Evolutionary conservation across 2,888 invertebrate species (phyloP).

Genomic region (Monoplex corrugatus): DNA sequence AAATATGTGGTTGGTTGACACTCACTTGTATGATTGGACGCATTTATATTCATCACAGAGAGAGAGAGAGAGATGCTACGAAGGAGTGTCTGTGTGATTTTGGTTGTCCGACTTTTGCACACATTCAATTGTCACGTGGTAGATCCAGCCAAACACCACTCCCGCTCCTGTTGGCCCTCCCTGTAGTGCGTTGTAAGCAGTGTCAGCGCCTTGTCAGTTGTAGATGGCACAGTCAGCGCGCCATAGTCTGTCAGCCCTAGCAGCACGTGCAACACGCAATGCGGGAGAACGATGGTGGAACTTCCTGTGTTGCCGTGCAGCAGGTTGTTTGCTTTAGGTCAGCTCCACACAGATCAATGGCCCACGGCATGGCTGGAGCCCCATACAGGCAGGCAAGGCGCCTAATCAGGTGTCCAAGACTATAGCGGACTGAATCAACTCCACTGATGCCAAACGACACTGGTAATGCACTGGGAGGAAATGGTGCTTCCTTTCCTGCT

Average conservation of each 20-base stretch:
- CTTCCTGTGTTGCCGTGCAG: constrained; percentile 39
- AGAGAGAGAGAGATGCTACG: no score
- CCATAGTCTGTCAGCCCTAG: neutral
- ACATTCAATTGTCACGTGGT: no score
- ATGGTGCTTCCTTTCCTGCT: constrained; percentile 41
- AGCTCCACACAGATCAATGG: constrained; percentile 38
- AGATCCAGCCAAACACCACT: no score
- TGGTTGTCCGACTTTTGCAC: no score
- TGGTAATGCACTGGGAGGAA: constrained; percentile 31
- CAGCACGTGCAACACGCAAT: constrained; percentile 42
- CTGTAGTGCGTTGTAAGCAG: no score
- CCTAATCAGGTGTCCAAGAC: constrained; percentile 44
- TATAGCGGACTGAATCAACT: constrained; percentile 26
- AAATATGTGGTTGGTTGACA: no score
- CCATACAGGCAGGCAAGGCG: neutral
- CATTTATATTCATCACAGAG: no score
- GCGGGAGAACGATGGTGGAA: constrained; percentile 16
- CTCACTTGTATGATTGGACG: no score
- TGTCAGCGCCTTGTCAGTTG: no score
- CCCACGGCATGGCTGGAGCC: neutral
- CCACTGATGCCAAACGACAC: constrained; percentile 8
- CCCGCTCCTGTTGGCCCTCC: no score
- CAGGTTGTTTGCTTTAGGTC: constrained; percentile 35
- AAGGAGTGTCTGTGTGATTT: no score
- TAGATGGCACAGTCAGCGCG: neutral